Percentiles rank a stretch among this genome's conserved stretches.
Conservation (phyloP, 2,113 vertebrate genomes). For the Laticauda laticaudata region DNA sequence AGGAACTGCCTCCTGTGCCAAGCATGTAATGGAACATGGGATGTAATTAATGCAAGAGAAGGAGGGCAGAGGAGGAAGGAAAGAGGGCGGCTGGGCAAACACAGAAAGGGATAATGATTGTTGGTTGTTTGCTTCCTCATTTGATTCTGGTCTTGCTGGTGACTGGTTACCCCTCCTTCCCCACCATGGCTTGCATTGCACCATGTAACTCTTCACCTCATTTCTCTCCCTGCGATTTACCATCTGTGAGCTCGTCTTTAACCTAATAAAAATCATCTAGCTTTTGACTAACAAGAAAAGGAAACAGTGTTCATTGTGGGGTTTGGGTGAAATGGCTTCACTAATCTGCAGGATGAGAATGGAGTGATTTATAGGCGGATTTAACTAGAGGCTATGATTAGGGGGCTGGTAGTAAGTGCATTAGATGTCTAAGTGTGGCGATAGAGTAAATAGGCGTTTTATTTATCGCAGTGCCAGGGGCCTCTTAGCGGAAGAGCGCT, state of each 20-base stretch:
- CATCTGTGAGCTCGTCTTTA: slow-evolving; percentile 89
- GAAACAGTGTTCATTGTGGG: slow-evolving; percentile 91
- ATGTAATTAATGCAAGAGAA: not conserved
- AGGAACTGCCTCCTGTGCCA: slow-evolving; percentile 3
- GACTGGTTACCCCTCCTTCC: not conserved
- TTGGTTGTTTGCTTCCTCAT: slow-evolving; percentile 5
- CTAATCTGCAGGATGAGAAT: slow-evolving; percentile 91
- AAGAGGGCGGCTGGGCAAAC: not conserved
- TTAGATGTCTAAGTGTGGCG: slow-evolving; percentile 89
- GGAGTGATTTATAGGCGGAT: slow-evolving; percentile 94
- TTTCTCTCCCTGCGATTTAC: slow-evolving; percentile 82
- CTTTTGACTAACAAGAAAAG: slow-evolving; percentile 92
- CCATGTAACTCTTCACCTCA: slow-evolving; percentile 75
- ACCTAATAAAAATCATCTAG: slow-evolving; percentile 88
- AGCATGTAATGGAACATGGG: not conserved
- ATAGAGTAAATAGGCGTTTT: slow-evolving; percentile 99
- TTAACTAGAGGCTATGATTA: slow-evolving; percentile 94
- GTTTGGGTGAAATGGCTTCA: slow-evolving; percentile 90
- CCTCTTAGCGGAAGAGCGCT: slow-evolving; percentile 98
- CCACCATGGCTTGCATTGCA: slow-evolving; percentile 44
- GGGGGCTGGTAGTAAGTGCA: slow-evolving; percentile 90
- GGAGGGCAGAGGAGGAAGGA: not conserved
- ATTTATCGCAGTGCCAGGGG: slow-evolving; percentile 99
- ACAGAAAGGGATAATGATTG: not conserved
- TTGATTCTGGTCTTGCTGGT: not conserved